Evolutionary conservation across 1,140 invertebrate species (phyloP), one percentile per base, ranked within the genome.

Genomic region (Pygmarrhopalites habei): DNA sequence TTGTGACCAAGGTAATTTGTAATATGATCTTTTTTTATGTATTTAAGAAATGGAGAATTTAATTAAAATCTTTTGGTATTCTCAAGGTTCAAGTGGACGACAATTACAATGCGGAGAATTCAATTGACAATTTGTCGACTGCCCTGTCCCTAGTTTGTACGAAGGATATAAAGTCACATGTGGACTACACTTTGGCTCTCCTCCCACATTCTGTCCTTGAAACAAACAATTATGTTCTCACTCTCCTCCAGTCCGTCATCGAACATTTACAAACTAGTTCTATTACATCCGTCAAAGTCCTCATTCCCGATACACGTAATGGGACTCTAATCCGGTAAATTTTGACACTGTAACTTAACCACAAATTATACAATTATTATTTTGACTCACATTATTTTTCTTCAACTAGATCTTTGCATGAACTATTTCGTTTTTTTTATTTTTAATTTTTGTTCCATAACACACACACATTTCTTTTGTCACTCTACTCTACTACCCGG

Each of bases 261-360:
- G 51, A 53, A 25, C 51, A 53, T 53, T 28, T 53, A 23, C 26
- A 70, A 62, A 67, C 60, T 28, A 7, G 5, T 5, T 5, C 15
- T 5, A n/a, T 66, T 21, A 66, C 63, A 19, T 70, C 69, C 21
- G 60, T 70, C 17, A 32, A 63, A 25, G 64, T 70, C 15, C 59
- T 70, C 47, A 58, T 70, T 63, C 69, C 69, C n/a, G 69, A 70
- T 49, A 66, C 67, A 56, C 46, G 69, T 35, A 70, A 70, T 59
- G 69, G 69, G 1, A 70, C 69, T 26, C 56, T 70, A 0, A 67
- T 70, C n/a, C 62, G 63, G 68, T 70, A 65, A 21, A 49, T n/a
- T n/a, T n/a, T n/a, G n/a, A n/a, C n/a, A n/a, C n/a, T n/a, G n/a
- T n/a, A n/a, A 14, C 28, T 32, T 23, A 56, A 19, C n/a, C n/a